Evolutionary conservation across 2,888 invertebrate genomes (phyloP).

Genomic region (Ceriagrion tenellum): DNA sequence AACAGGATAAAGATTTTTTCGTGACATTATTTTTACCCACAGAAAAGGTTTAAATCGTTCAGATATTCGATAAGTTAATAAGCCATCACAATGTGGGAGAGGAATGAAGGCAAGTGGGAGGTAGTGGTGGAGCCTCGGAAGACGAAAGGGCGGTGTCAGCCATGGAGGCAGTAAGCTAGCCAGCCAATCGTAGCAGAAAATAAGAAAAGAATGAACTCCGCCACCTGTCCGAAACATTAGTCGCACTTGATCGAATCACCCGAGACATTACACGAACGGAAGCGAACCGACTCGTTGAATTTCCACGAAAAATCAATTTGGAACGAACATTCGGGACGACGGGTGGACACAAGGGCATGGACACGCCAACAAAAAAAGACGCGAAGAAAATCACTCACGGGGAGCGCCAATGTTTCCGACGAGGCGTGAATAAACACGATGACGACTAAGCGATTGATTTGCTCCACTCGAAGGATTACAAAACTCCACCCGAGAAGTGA

Average conservation of each 20-base stretch:
- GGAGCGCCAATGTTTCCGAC: too few species aligned
- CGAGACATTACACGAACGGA: background rate
- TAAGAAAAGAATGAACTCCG: background rate
- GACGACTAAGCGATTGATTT: too few species aligned
- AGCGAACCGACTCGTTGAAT: background rate
- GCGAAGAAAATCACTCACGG: background rate
- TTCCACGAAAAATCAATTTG: background rate
- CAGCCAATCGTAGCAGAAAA: background rate
- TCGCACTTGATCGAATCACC: background rate
- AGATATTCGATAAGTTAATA: too few species aligned
- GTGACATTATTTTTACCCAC: too few species aligned
- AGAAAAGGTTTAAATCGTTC: too few species aligned
- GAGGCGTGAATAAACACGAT: too few species aligned
- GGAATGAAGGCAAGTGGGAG: too few species aligned
- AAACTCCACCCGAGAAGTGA: too few species aligned
- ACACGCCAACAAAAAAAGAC: background rate
- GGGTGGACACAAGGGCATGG: background rate
- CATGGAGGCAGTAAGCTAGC: background rate
- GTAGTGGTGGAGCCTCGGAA: too few species aligned
- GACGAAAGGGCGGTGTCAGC: background rate
- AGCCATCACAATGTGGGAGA: too few species aligned
- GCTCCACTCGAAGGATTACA: too few species aligned
- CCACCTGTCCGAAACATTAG: background rate
- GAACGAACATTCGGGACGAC: background rate
- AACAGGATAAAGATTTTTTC: too few species aligned